A percentile compares a stretch with the other conserved stretches of the same genome.
These are phyloP conservation scores for Hyposoter dolosus DNA, from an alignment of 2,888 invertebrate genomes.

Conservation along the genomic window DNA sequence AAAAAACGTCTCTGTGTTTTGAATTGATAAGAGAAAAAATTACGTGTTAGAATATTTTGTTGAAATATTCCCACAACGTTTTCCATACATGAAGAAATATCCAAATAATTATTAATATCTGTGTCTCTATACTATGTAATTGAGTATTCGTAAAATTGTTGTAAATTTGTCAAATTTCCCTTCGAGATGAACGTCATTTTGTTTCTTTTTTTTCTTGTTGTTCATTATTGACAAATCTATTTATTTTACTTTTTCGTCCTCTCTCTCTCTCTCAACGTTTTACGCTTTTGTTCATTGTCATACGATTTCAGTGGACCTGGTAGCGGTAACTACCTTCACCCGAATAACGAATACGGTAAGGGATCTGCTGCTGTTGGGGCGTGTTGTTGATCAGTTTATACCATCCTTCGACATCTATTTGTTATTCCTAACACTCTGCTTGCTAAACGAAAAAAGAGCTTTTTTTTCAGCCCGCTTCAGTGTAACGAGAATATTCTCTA, in stretches of 20 bases:
- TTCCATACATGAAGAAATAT: not conserved
- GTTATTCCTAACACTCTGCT: not conserved
- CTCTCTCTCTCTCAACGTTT: constrained; percentile 69
- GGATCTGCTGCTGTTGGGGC: constrained; percentile 77
- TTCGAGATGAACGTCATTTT: not conserved
- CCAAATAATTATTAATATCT: not conserved
- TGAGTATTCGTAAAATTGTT: constrained; percentile 6
- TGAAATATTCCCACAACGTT: not conserved
- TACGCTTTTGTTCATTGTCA: constrained; percentile 82
- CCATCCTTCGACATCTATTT: not conserved
- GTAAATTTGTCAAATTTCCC: constrained; percentile 14
- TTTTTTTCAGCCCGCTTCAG: constrained; percentile 30
- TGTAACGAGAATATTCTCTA: constrained; percentile 8
- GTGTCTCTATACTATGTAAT: not conserved
- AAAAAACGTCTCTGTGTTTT: constrained; percentile 15
- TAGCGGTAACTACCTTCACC: constrained; percentile 85
- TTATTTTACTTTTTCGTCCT: constrained; percentile 8
- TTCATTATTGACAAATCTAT: not conserved
- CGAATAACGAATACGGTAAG: constrained; percentile 85
- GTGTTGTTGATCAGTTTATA: constrained; percentile 69
- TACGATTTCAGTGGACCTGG: constrained; percentile 84
- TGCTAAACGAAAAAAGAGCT: constrained; percentile 16
- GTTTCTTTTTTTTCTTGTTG: not conserved
- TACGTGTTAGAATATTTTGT: not conserved
- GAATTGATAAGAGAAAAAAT: not conserved